A percentile compares a stretch with the other conserved stretches of the same genome.
Evolutionary conservation across 1,140 invertebrate species (phyloP).

Genomic region (Thaumetopoea pityocampa): DNA sequence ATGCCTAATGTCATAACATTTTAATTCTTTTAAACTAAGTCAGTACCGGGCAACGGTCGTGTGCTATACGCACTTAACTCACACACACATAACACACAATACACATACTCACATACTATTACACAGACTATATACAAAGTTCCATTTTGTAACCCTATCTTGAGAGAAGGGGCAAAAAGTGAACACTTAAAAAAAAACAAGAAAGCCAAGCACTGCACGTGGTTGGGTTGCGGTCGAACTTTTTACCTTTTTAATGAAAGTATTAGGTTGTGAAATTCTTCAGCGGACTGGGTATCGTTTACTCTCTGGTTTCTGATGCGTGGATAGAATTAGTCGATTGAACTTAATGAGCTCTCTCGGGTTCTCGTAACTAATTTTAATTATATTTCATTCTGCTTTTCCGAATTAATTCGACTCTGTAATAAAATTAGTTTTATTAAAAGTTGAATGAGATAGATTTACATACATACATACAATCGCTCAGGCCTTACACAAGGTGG

Average conservation of each 20-base stretch:
- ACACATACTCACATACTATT: conserved; percentile 17
- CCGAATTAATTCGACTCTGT: too few species aligned
- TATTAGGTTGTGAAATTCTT: conserved; percentile 67
- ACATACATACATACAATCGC: too few species aligned
- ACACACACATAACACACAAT: conserved; percentile 28
- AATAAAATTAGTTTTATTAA: too few species aligned
- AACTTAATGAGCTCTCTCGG: too few species aligned
- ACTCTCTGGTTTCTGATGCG: conserved; percentile 34
- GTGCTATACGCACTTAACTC: conserved; percentile 39
- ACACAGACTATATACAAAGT: conserved; percentile 49
- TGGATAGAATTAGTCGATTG: conserved; percentile 1
- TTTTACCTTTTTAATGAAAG: conserved; percentile 61
- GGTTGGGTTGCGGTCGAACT: conserved; percentile 64
- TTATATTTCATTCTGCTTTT: too few species aligned
- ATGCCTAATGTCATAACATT: too few species aligned
- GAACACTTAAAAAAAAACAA: conserved; percentile 50
- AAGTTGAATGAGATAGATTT: too few species aligned
- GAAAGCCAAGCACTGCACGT: conserved; percentile 58
- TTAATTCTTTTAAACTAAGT: conserved; percentile 9
- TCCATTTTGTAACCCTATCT: conserved; percentile 67
- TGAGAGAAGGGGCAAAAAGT: conserved; percentile 49
- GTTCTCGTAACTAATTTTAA: too few species aligned
- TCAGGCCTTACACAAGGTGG: too few species aligned
- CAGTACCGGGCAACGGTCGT: conserved; percentile 22
- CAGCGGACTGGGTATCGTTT: conserved; percentile 45